phyloP scores from a whole-genome alignment of 2,797 vertebrate genomes.

The Stomatorhinus walkeri region DNA sequence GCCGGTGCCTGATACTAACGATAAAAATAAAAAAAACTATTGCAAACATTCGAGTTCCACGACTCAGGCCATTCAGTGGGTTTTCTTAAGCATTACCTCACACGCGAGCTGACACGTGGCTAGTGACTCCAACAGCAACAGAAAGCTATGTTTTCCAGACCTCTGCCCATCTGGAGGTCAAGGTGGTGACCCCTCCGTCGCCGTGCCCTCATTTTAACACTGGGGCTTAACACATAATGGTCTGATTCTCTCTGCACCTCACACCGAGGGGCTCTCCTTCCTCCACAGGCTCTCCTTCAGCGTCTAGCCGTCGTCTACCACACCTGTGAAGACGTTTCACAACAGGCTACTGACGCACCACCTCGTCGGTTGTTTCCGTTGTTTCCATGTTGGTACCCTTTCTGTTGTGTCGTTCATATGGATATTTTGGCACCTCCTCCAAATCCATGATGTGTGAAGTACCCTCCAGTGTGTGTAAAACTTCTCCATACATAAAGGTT shows the following conservation, averaged over 20 bases:
- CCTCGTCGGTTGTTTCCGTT: neutral
- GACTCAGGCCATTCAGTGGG: neutral
- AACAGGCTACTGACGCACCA: neutral
- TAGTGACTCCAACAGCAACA: neutral
- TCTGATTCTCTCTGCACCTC: neutral
- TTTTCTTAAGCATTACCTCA: conserved; percentile 1
- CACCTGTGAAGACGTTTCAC: neutral
- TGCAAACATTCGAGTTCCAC: neutral
- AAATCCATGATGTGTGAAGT: neutral
- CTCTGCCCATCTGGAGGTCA: neutral
- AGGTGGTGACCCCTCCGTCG: neutral
- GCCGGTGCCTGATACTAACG: neutral
- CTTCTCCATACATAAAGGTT: neutral
- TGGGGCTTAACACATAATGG: neutral
- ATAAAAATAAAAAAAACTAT: neutral
- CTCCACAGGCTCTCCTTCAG: neutral
- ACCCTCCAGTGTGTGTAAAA: neutral
- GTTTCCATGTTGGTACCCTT: neutral
- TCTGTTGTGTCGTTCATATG: neutral
- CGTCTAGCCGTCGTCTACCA: neutral
- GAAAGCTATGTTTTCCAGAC: neutral
- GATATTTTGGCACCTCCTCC: neutral
- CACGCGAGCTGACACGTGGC: neutral
- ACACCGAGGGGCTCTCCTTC: neutral
- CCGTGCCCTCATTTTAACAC: neutral